Evolutionary conservation across 2,113 vertebrate species (phyloP).

Genomic region (Campylorhamphus procurvoides): DNA sequence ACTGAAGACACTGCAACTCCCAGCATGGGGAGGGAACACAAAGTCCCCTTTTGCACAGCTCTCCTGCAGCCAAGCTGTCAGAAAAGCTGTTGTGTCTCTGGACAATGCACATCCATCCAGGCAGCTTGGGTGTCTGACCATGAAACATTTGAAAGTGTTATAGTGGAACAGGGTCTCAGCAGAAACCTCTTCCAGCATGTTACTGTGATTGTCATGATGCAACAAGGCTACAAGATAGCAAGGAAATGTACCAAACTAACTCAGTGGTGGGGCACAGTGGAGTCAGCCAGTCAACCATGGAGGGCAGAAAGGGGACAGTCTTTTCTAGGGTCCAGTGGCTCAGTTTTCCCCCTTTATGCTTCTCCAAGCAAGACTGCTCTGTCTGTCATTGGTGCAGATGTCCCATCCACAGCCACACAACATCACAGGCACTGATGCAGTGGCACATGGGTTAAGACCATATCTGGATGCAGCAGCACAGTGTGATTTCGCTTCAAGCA

Average conservation of each 20-base stretch:
- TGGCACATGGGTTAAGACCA: accelerated
- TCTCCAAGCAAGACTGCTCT: not conserved
- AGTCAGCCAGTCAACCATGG: not conserved
- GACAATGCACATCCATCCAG: not conserved
- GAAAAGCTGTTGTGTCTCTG: not conserved
- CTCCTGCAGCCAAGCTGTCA: not conserved
- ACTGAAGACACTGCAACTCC: not conserved
- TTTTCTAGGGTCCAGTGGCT: not conserved
- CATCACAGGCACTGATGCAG: accelerated
- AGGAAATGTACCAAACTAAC: not conserved
- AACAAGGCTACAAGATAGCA: not conserved
- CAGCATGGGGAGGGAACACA: not conserved
- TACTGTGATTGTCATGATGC: accelerated
- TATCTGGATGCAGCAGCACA: not conserved
- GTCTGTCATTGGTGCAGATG: not conserved
- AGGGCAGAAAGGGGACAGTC: not conserved
- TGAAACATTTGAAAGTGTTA: not conserved
- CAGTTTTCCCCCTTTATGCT: not conserved
- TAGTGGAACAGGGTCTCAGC: not conserved
- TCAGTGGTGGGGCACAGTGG: not conserved
- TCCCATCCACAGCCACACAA: not conserved
- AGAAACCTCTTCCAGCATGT: not conserved
- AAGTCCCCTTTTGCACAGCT: not conserved
- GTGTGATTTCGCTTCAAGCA: not conserved
- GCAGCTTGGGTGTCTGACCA: not conserved